phyloP scores from a whole-genome alignment of 2,113 vertebrate species.

The Cavia porcellus region DNA sequence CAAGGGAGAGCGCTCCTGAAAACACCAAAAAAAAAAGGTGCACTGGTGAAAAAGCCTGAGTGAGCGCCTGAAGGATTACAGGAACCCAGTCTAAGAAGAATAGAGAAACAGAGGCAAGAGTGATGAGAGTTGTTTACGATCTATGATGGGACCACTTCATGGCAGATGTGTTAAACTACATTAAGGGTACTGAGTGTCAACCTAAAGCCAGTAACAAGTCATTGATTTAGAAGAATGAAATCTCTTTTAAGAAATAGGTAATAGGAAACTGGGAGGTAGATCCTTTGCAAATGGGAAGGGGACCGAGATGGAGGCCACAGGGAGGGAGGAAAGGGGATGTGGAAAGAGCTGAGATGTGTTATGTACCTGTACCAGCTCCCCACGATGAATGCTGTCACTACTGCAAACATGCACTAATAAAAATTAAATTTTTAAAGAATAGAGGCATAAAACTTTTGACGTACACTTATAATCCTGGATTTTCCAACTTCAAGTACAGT shows the following conservation, averaged over 20 bases:
- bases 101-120: neutral
- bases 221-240: conserved; percentile 43
- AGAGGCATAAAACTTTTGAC: conserved; percentile 51
- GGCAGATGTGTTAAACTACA: neutral
- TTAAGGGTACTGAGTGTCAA: conserved; percentile 48
- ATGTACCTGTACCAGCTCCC: neutral
- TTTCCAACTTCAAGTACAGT: conserved; percentile 26
- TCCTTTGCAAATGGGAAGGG: neutral
- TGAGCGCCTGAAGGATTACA: neutral
- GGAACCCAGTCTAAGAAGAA: neutral
- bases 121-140: neutral
- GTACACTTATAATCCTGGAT: neutral
- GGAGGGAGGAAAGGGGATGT: neutral
- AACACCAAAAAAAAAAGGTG: neutral
- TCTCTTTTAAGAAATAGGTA: neutral
- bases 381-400: neutral
- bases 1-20: neutral
- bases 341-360: neutral
- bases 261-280: neutral
- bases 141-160: neutral
- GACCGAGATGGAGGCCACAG: neutral
- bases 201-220: neutral
- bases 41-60: neutral
- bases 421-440: neutral
- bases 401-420: neutral